These are phyloP conservation scores for Tetraodon nigroviridis DNA, from an alignment of 2,113 vertebrate species.

Conservation along the genomic window DNA sequence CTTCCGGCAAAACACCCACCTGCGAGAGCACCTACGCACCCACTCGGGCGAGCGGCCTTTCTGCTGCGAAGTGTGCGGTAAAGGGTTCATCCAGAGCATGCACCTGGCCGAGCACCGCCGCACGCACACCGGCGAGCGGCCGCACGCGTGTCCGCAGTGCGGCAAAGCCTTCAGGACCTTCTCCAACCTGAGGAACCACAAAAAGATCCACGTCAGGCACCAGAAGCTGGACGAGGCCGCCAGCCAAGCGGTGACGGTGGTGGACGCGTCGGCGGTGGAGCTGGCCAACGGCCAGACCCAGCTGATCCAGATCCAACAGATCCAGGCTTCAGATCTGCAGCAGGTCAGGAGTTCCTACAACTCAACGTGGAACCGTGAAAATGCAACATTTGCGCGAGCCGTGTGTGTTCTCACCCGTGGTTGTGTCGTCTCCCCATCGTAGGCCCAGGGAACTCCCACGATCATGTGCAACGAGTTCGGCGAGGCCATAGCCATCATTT, in stretches of 20 bases:
- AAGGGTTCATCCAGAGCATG: slow-evolving; percentile 88
- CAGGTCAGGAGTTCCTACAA: slow-evolving; percentile 51
- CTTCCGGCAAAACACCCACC: slow-evolving; percentile 86
- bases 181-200: slow-evolving; percentile 87
- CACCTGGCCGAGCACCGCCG: slow-evolving; percentile 84
- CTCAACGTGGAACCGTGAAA: no score
- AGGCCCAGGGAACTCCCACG: slow-evolving; percentile 69
- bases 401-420: background rate
- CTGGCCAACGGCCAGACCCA: slow-evolving; percentile 61
- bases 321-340: slow-evolving; percentile 68
- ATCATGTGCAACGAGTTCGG: slow-evolving; percentile 90
- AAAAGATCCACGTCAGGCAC: slow-evolving; percentile 79
- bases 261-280: slow-evolving; percentile 53
- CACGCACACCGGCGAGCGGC: slow-evolving; percentile 83
- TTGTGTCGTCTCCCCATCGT: background rate
- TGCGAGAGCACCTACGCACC: slow-evolving; percentile 86
- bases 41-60: slow-evolving; percentile 85
- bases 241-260: slow-evolving; percentile 41
- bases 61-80: slow-evolving; percentile 81
- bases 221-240: slow-evolving; percentile 54
- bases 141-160: slow-evolving; percentile 78
- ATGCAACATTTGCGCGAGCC: no score
- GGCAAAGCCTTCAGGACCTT: slow-evolving; percentile 86
- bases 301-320: slow-evolving; percentile 77
- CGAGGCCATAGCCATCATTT: slow-evolving; percentile 88